These are phyloP conservation scores for Dysmachus trigonus DNA, from an alignment of 2,888 invertebrate species.

Conservation along the genomic window DNA sequence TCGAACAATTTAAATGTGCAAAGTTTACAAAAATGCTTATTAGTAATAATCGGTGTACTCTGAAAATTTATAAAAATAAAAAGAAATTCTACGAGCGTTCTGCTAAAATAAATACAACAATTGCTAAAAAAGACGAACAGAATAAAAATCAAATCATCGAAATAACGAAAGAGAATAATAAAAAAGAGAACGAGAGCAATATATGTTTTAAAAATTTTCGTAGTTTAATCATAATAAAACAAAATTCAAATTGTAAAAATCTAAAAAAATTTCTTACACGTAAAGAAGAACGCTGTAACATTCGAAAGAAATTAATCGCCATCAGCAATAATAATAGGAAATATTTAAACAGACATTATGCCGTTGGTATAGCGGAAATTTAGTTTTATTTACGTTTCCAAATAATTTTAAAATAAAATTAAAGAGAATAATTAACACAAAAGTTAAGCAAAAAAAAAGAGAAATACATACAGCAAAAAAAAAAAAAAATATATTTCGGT, in stretches of 20 bases:
- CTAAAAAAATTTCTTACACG: not conserved
- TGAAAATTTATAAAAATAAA: slow-evolving; percentile 33
- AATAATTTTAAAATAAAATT: no score
- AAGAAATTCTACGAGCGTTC: not conserved
- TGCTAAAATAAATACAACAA: not conserved
- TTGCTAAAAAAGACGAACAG: not conserved
- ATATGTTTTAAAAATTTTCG: not conserved
- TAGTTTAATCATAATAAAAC: not conserved
- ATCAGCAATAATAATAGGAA: not conserved
- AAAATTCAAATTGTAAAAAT: not conserved
- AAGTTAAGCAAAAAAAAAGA: no score
- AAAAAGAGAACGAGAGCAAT: not conserved
- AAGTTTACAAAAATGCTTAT: slow-evolving; percentile 32
- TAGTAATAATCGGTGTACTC: not conserved
- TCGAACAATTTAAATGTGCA: slow-evolving; percentile 33
- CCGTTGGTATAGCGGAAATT: not conserved
- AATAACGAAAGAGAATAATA: not conserved
- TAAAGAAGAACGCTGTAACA: not conserved
- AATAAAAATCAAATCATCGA: not conserved
- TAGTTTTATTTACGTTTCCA: not conserved
- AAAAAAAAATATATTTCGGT: not conserved
- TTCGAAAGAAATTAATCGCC: not conserved
- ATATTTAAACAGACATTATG: not conserved
- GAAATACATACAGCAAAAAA: no score
- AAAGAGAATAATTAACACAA: no score